Conservation (phyloP, 2,888 invertebrate genomes). For the Dioctria rufipes region DNA sequence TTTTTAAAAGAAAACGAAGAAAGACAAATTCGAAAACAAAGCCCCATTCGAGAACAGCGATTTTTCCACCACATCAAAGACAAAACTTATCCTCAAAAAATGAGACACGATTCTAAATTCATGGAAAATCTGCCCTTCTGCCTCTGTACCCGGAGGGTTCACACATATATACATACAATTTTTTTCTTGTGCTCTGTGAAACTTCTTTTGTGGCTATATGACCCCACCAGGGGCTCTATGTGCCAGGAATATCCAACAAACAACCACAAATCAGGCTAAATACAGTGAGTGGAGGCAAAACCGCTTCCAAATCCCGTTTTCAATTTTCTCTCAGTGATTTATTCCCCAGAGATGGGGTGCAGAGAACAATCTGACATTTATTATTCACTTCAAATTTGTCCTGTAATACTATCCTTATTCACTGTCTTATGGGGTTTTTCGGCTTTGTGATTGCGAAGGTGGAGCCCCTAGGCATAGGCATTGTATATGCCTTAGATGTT, state of each 20-base stretch:
- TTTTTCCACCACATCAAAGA: constrained; percentile 42
- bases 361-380: constrained; percentile 57
- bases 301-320: constrained; percentile 57
- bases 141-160: neutral
- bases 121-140: constrained; percentile 25
- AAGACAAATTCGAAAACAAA: constrained; percentile 42
- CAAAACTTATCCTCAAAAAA: constrained; percentile 35
- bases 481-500: neutral
- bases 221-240: constrained; percentile 17
- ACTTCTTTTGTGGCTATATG: constrained; percentile 4
- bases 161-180: neutral
- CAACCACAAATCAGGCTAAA: constrained; percentile 52
- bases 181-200: neutral
- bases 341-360: constrained; percentile 50
- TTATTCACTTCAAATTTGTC: constrained; percentile 57
- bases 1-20: neutral
- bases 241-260: constrained; percentile 31
- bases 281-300: constrained; percentile 41
- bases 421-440: constrained; percentile 1
- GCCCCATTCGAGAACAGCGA: constrained; percentile 15
- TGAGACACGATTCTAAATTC: constrained; percentile 39
- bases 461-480: neutral
- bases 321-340: constrained; percentile 56
- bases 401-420: constrained; percentile 52
- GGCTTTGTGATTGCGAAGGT: neutral